phyloP scores from a whole-genome alignment of 2,113 vertebrate species.

The Rhinoptilus africanus region DNA sequence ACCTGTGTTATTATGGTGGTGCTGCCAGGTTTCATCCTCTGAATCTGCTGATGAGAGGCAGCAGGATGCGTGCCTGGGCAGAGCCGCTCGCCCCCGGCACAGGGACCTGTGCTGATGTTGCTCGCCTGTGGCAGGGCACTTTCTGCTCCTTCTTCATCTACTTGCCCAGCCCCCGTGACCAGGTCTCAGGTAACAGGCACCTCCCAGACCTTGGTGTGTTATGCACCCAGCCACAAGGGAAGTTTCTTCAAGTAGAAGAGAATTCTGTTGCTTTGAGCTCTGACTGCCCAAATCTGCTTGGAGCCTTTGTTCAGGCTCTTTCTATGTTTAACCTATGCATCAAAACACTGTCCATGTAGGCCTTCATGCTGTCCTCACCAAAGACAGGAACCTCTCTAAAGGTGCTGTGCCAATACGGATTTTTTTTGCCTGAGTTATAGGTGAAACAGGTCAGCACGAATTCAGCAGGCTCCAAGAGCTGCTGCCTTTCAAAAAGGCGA shows the following conservation, averaged over 20 bases:
- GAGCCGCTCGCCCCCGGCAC: background rate
- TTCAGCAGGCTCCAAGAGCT: background rate
- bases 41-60: background rate
- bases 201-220: background rate
- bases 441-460: background rate
- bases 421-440: background rate
- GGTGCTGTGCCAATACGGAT: background rate
- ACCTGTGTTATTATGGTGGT: background rate
- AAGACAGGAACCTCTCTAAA: background rate
- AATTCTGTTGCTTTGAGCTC: background rate
- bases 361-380: background rate
- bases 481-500: background rate
- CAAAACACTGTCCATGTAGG: background rate
- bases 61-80: background rate
- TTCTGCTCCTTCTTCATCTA: background rate
- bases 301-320: background rate
- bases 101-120: background rate
- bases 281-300: background rate
- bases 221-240: background rate
- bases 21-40: background rate
- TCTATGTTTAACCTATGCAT: background rate
- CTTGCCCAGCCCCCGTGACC: background rate
- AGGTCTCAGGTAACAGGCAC: background rate
- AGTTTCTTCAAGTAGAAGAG: background rate
- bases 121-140: rapidly evolving